Base-by-base conservation (phyloP, 2,888 invertebrate species). In the Drosophila mimica region DNA sequence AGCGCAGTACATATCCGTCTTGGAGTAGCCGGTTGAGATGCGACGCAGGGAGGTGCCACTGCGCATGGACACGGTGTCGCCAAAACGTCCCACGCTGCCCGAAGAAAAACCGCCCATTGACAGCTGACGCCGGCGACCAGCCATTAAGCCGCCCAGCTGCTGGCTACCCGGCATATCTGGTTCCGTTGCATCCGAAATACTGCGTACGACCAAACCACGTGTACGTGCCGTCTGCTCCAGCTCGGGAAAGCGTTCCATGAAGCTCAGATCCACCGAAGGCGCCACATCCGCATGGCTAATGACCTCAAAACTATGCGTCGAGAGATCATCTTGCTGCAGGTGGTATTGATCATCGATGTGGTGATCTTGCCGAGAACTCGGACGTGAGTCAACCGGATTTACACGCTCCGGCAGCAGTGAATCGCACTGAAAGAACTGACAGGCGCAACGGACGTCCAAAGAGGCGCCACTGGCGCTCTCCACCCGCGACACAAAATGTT, bases 391-490 rank as follows among this genome's bases (percentile, higher is more conserved):
- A 83, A 95, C 94, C 76, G 95, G 95, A 92, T 96, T 96, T 66
- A 95, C 94, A 91, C 96, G 94, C 92, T 96, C 97, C 73, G 97
- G 97, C 87, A 97, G 94, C 85, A 97, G 93, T 72, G 96, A 96
- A 93, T 97, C 96, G 92, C 96, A 95, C 94, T 96, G 96, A 93
- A 95, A 97, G 94, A 95, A 97, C 94, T 97, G 97, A 94, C 97
- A 97, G 82, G 94, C 97, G 93, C 97, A 97, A 84, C 97, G 95
- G 74, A 97, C 97, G 92, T 97, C 97, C 91, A 96, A 94, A 71
- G 97, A 95, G 84, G 94, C 95, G 83, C 96, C 95, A 87, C 96
- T 95, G 79, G 96, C 95, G 92, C 96, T 95, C 91, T 96, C 95
- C 92, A 95, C 95, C 89, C 96, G 94, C 73, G 96, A 96, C 65